Conservation (phyloP, 2,113 vertebrate species). For the Rhea americana region DNA sequence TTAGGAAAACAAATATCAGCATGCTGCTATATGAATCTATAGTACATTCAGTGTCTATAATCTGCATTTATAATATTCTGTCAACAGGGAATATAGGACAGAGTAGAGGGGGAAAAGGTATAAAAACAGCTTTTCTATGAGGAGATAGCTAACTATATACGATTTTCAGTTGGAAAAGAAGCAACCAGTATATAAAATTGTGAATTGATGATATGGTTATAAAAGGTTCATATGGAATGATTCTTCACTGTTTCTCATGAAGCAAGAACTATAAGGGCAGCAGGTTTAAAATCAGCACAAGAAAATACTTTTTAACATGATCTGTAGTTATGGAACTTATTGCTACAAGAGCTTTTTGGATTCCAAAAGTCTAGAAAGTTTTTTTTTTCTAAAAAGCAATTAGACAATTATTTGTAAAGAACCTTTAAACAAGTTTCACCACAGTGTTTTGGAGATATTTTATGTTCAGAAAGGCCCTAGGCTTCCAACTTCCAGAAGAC, state of each 20-base stretch:
- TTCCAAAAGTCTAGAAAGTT: not conserved
- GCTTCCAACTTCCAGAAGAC: not conserved
- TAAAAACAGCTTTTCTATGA: not conserved
- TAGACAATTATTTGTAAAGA: not conserved
- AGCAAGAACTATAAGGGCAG: not conserved
- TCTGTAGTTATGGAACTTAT: not conserved
- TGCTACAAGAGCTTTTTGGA: not conserved
- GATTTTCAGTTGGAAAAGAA: not conserved
- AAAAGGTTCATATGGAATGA: not conserved
- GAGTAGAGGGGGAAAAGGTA: not conserved
- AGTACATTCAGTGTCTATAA: not conserved
- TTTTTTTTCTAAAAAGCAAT: not conserved
- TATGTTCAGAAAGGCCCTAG: not conserved
- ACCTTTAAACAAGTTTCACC: not conserved
- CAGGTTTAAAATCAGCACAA: not conserved
- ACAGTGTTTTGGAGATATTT: not conserved
- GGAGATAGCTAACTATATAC: not conserved
- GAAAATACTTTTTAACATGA: not conserved
- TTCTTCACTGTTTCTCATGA: not conserved
- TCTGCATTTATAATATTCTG: not conserved
- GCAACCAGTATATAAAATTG: not conserved
- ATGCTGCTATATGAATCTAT: conserved; percentile 6
- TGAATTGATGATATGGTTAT: not conserved
- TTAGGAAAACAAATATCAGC: conserved; percentile 39
- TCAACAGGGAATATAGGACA: not conserved